Conservation (phyloP, 2,113 vertebrate genomes). For the Channa argus region DNA sequence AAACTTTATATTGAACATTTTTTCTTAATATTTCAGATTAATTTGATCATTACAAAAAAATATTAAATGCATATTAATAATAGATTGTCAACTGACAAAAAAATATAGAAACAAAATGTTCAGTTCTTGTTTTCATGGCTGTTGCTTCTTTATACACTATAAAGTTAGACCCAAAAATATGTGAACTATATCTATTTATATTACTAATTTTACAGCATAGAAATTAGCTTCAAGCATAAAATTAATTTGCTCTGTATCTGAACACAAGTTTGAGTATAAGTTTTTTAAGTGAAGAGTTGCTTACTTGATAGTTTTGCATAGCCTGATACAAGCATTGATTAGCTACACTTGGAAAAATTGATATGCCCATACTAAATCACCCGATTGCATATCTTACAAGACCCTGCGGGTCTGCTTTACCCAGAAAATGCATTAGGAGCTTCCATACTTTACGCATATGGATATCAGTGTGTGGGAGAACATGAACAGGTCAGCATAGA, state of each 20-base stretch:
- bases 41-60: too few species aligned
- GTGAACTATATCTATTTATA: not conserved
- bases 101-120: too few species aligned
- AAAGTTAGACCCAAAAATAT: not conserved
- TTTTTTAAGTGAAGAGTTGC: too few species aligned
- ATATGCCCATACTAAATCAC: constrained; percentile 27
- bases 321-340: constrained; percentile 42
- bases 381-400: constrained; percentile 33
- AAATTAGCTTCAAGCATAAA: not conserved
- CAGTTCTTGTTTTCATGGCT: not conserved
- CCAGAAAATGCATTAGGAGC: constrained; percentile 36
- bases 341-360: not conserved
- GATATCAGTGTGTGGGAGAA: constrained; percentile 74
- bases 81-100: not conserved
- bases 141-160: not conserved
- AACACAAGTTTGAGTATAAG: too few species aligned
- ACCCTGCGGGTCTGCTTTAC: constrained; percentile 24
- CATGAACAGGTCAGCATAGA: constrained; percentile 80
- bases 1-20: not conserved
- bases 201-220: not conserved
- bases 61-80: too few species aligned
- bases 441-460: constrained; percentile 61
- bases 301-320: not conserved
- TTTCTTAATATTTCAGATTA: not conserved
- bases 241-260: not conserved